Evolutionary conservation across 2,113 vertebrate genomes (phyloP), one percentile per base, ranked within the genome.

Genomic region (Paedocypris sp.): DNA sequence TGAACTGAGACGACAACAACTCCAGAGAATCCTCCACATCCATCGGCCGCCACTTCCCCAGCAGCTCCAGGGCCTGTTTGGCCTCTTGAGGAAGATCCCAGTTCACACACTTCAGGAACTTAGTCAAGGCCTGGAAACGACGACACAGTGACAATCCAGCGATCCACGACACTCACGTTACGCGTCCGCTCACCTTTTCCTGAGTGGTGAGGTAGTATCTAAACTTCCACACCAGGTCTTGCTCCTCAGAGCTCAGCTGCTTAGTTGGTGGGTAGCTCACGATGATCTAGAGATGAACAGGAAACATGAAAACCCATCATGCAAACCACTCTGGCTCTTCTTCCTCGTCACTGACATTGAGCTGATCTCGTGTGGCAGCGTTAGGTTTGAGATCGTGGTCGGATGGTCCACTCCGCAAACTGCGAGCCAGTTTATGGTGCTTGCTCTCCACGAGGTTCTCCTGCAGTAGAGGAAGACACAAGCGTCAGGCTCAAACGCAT

Each of bases 201-300:
- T 99, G 95, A 58, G 91, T 91, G 54, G 95, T 98, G 71, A 99
- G 91, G 73, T 98, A 99, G 36, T 94, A 92, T 76, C 95, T 84
- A 83, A 99, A 99, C 75, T 99, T 99, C 95, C 95, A 98, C 71
- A 99, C 94, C 67, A 99, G 84, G 77, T 98, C 94, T 73, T 98
- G 93, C 31, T 97, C 95, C 76, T 98, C 95, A 0, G 96, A 98
- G 0, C 88, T 96, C 75, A 99, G 87, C 73, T 88, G 92, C 68
- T 99, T 99, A 68, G 95, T 99, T 0, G 95, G 93, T 35, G 95
- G 95, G 64, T 97, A 98, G 70, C 93, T 94, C 75, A 99, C 89
- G 38, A 99, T 98, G 74, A 95, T 95, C 95, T 99, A 76, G 8
- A 65, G 15, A 60, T 20, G 48, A 49, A 60, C n/a, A 65, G 7